Evolutionary conservation across 2,888 invertebrate species (phyloP).

Genomic region (Ornithoptera priamus): DNA sequence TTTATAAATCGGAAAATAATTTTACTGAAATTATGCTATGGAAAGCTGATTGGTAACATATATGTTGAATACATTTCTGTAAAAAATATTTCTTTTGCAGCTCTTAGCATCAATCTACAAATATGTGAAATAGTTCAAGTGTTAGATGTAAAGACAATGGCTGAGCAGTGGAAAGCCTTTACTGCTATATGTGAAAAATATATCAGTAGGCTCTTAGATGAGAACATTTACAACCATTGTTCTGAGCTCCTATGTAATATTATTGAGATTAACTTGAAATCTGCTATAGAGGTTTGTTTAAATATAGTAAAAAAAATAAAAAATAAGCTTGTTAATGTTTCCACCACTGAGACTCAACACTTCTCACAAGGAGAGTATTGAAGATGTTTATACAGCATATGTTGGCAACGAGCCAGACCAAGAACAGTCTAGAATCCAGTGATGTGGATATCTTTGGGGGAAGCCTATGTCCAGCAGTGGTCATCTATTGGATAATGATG

Average conservation of each 20-base stretch:
- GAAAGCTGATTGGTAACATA: neutral
- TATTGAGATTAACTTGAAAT: conserved; percentile 51
- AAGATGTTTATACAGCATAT: too few relatives aligned
- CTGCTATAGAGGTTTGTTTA: conserved; percentile 53
- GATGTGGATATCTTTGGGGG: too few relatives aligned
- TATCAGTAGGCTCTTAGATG: conserved; percentile 51
- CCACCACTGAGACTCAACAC: too few relatives aligned
- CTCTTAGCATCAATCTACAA: conserved; percentile 65
- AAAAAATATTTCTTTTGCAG: conserved; percentile 43
- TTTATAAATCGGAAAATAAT: too few relatives aligned
- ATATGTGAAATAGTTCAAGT: conserved; percentile 71
- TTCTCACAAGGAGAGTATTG: too few relatives aligned
- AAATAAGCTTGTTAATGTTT: too few relatives aligned
- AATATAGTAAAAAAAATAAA: too few relatives aligned
- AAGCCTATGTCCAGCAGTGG: too few relatives aligned
- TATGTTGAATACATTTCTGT: neutral
- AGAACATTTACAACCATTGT: conserved; percentile 50
- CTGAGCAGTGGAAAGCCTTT: conserved; percentile 79
- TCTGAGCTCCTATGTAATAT: conserved; percentile 50
- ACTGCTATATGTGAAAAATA: conserved; percentile 71
- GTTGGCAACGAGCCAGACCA: too few relatives aligned
- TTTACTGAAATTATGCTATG: too few relatives aligned
- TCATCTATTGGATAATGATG: too few relatives aligned
- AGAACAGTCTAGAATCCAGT: too few relatives aligned
- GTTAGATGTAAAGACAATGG: conserved; percentile 77